Conservation (phyloP, 1,140 invertebrate species). For the Drosophila subobscura region DNA sequence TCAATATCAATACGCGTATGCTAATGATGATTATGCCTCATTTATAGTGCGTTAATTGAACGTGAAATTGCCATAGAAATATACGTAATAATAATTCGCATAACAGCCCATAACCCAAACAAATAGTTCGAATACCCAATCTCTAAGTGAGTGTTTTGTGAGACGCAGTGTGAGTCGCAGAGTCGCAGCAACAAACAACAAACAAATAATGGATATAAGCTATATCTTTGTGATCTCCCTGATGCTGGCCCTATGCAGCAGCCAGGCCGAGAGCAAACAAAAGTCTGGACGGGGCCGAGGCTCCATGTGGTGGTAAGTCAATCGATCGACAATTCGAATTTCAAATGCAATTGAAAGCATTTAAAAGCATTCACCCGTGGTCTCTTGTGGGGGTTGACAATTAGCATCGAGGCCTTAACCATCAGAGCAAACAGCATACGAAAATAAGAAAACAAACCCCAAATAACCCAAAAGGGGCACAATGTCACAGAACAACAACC, state of each 20-base stretch:
- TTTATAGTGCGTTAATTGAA: slow-evolving; percentile 83
- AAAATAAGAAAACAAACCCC: slow-evolving; percentile 20
- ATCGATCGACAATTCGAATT: slow-evolving; percentile 28
- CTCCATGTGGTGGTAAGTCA: slow-evolving; percentile 84
- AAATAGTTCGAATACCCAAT: slow-evolving; percentile 31
- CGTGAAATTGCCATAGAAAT: slow-evolving; percentile 65
- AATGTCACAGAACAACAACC: slow-evolving; percentile 21
- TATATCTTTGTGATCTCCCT: slow-evolving; percentile 71
- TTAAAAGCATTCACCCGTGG: too few species aligned
- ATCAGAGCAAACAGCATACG: slow-evolving; percentile 55
- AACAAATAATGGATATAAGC: slow-evolving; percentile 77
- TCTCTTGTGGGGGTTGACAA: slow-evolving; percentile 30
- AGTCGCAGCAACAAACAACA: slow-evolving; percentile 19
- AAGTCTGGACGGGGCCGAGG: slow-evolving; percentile 80
- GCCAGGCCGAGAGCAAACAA: slow-evolving; percentile 77
- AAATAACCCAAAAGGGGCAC: slow-evolving; percentile 10
- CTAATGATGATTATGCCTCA: slow-evolving; percentile 79
- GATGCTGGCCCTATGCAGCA: slow-evolving; percentile 64
- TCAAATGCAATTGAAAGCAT: slow-evolving; percentile 27
- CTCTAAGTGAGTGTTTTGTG: slow-evolving; percentile 48
- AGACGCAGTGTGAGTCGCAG: slow-evolving; percentile 3
- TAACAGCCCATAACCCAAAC: slow-evolving; percentile 42
- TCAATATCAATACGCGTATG: slow-evolving; percentile 57
- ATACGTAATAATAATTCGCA: slow-evolving; percentile 37
- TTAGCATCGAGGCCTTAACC: slow-evolving; percentile 59